Evolutionary conservation across 2,888 invertebrate genomes (phyloP), one percentile per base, ranked within the genome.

Genomic region (Timandra comae): DNA sequence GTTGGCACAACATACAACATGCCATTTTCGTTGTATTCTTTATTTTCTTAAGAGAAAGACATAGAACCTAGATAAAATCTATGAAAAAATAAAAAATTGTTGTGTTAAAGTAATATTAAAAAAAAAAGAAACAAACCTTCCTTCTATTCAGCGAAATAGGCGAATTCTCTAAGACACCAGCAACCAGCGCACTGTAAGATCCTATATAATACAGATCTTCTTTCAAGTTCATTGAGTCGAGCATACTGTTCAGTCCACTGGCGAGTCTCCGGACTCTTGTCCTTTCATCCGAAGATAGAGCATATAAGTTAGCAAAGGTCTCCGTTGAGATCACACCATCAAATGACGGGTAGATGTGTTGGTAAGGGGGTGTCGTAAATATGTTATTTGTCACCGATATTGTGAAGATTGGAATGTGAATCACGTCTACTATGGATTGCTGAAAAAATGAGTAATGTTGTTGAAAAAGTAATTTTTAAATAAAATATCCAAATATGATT

Each of bases 141-240:
- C 88, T 71, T 41, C 90, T 79, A 12, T 66, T 60, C 19, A 79
- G 55, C 33, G 86, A 88, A 12, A 88, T 80, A 7, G 87, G 84
- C 10, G 87, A 87, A 53, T 86, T 81, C 48, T 90, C 90, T 42
- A 91, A 60, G 22, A 89, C 87, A 7, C 87, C 84, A 38, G 89
- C 89, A 11, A 91, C 57, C 24, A 90, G 70, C 7, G 88, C 86
- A 56, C 91, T 91, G 27, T 88, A 87, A 13, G 84, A 76, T 2
- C 92, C 92, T 53, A 92, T 66, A 29, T 87, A 88, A 53, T 87
- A 92, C 12, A 91, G 75, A 56, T 92, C 91, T 49, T 91, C 91
- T 39, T 85, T 88, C 4, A 89, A 78, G 46, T 88, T 86, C 66
- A 91, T 78, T 8, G 87, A 84, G 16, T 88, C 85, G 39, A 90